Evolutionary conservation across 1,140 invertebrate genomes (phyloP).

Genomic region (Paralvinella palmiformis): DNA sequence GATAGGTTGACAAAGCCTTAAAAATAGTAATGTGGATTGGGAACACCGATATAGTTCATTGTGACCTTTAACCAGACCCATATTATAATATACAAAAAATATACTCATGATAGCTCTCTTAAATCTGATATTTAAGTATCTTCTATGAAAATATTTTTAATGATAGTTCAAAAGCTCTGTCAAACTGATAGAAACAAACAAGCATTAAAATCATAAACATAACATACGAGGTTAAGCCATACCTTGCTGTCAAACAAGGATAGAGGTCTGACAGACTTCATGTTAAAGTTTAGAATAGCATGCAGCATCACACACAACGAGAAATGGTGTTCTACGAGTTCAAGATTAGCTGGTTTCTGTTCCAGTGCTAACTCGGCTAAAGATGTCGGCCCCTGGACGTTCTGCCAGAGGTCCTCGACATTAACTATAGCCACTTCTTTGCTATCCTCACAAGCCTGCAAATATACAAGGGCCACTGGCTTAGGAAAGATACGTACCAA

Average conservation of each 20-base stretch:
- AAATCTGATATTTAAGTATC: background rate
- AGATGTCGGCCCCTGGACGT: slow-evolving; percentile 40
- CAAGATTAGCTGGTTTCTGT: slow-evolving; percentile 66
- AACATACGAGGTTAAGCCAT: slow-evolving; percentile 25
- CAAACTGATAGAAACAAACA: background rate
- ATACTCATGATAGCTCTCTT: too few relatives aligned
- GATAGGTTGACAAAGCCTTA: too few relatives aligned
- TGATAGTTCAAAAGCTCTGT: background rate
- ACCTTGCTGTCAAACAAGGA: slow-evolving; percentile 70
- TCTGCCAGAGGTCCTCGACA: slow-evolving; percentile 50
- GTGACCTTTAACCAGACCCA: too few relatives aligned
- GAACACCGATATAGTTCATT: too few relatives aligned
- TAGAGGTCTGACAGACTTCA: slow-evolving; percentile 67
- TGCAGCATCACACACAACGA: slow-evolving; percentile 69
- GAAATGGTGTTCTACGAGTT: slow-evolving; percentile 70
- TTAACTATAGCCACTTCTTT: slow-evolving; percentile 46
- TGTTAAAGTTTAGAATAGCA: slow-evolving; percentile 69
- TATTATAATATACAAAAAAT: too few relatives aligned
- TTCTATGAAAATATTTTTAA: too few relatives aligned
- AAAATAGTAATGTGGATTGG: too few relatives aligned
- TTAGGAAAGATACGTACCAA: too few relatives aligned
- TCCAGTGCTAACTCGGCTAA: slow-evolving; percentile 71
- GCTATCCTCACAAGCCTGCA: slow-evolving; percentile 46
- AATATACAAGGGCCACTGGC: slow-evolving; percentile 6
- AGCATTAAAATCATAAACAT: background rate